Percentiles rank a stretch among this genome's conserved stretches.
Evolutionary conservation across 2,113 vertebrate genomes (phyloP).

Genomic region (Dicaeum eximium): DNA sequence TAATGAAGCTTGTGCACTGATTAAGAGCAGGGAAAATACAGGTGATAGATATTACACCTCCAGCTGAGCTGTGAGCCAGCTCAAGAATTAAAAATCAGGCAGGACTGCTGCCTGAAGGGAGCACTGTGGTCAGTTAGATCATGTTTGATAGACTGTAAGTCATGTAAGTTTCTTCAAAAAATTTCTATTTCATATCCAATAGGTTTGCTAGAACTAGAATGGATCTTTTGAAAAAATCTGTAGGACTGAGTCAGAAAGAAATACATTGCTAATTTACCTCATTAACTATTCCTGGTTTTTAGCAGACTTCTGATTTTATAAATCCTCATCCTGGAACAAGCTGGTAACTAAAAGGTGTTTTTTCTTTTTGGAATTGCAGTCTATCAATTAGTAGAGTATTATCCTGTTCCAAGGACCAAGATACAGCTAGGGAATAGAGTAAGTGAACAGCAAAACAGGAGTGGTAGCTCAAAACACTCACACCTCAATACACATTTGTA

Average conservation of each 20-base stretch:
- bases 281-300: neutral
- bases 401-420: neutral
- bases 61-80: neutral
- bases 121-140: neutral
- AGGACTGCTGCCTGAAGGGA: neutral
- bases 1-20: neutral
- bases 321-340: neutral
- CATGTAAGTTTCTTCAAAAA: accelerated
- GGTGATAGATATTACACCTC: neutral
- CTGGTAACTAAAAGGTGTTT: neutral
- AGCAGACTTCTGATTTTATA: neutral
- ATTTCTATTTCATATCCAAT: neutral
- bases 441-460: neutral
- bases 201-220: neutral
- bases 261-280: neutral
- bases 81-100: neutral
- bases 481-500: neutral
- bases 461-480: neutral
- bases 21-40: neutral
- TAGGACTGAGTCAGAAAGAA: neutral
- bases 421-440: neutral
- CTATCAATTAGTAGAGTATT: neutral
- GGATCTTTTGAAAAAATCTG: neutral
- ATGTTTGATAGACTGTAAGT: neutral
- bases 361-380: neutral